phyloP scores from a whole-genome alignment of 1,140 invertebrate genomes.

The Saxidomus purpurata region DNA sequence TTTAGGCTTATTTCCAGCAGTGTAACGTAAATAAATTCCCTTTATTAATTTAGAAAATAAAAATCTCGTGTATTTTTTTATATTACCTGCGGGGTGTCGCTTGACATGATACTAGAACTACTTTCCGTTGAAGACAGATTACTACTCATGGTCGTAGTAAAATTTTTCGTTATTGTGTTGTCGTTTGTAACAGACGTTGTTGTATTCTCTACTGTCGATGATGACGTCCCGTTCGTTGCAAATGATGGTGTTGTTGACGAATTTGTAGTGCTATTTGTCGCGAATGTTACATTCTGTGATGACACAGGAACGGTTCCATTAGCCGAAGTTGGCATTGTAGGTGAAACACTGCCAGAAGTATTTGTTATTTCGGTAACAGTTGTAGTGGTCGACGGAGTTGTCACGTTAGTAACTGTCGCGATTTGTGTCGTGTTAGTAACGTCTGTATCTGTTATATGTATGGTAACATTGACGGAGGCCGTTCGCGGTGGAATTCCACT shows the following conservation, averaged over 20 bases:
- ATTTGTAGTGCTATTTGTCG: neutral
- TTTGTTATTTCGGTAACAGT: neutral
- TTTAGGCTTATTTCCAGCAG: too few species aligned
- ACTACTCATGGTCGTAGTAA: too few species aligned
- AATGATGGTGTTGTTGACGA: neutral
- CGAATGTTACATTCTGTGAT: neutral
- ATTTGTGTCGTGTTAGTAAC: neutral
- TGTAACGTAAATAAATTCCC: too few species aligned
- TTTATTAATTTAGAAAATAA: too few species aligned
- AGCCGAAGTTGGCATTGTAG: neutral
- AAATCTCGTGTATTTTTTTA: too few species aligned
- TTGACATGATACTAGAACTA: too few species aligned
- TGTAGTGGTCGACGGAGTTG: neutral
- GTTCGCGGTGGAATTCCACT: slow-evolving; percentile 5
- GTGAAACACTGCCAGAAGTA: neutral
- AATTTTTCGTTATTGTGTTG: too few species aligned
- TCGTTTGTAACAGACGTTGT: neutral
- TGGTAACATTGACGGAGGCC: neutral
- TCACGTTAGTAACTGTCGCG: neutral
- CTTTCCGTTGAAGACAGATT: too few species aligned
- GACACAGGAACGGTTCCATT: neutral
- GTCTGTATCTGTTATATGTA: neutral
- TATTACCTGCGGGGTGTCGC: too few species aligned
- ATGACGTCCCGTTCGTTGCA: neutral
- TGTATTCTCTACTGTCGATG: neutral